Conservation (phyloP, 2,888 invertebrate genomes). For the Tinea pellionella region DNA sequence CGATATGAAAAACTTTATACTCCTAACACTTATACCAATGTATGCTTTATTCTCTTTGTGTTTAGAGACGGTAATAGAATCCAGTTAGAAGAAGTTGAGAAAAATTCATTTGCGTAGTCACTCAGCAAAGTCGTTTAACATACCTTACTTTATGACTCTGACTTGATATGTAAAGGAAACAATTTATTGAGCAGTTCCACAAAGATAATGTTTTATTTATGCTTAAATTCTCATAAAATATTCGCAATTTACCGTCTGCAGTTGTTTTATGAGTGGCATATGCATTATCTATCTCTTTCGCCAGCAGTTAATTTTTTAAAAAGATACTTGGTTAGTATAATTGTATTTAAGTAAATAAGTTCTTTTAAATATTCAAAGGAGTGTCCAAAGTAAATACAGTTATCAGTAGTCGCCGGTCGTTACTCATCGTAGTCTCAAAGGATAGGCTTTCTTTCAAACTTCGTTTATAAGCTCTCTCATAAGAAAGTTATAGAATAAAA, state of each 20-base stretch:
- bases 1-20: constrained; percentile 60
- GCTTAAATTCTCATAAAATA: constrained; percentile 2
- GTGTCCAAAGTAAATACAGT: no score
- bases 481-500: background rate
- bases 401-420: no score
- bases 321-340: no score
- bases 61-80: background rate
- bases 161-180: constrained; percentile 30
- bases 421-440: no score
- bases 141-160: constrained; percentile 51
- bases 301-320: background rate
- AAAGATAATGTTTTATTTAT: constrained; percentile 11
- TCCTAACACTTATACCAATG: background rate
- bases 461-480: background rate
- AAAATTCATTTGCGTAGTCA: constrained; percentile 53
- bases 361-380: no score
- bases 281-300: background rate
- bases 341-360: no score
- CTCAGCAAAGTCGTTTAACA: constrained; percentile 47
- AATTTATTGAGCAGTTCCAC: constrained; percentile 35
- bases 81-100: constrained; percentile 20
- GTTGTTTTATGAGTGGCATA: constrained; percentile 4
- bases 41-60: background rate
- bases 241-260: background rate
- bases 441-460: no score